Evolutionary conservation across 1,140 invertebrate species (phyloP), one percentile per base, ranked within the genome.

Genomic region (Cherax destructor): DNA sequence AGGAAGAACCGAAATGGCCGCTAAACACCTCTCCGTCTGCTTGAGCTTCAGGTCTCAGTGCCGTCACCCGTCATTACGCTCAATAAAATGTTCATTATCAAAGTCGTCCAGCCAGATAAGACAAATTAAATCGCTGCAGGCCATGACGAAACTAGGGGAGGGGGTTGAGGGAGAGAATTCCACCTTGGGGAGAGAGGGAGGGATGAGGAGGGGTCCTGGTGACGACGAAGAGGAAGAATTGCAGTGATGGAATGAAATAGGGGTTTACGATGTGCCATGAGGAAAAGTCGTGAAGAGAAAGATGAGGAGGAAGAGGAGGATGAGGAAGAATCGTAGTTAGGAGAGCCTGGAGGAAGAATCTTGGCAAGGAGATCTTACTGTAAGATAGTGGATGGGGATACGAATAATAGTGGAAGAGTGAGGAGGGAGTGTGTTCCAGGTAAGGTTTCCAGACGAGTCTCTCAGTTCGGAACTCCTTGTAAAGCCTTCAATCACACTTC

Each of bases 11-110:
- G 16, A 16, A 65, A 65, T 65, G 61, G 61, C 11, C 61, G 61
- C 10, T 65, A 65, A 21, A 65, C 61, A 16, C 5, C n/a, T 21
- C n/a, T 4, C n/a, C n/a, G 69, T 13, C 69, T 24, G 69, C n/a
- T 47, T 74, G 69, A 52, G 65, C 69, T 30, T 61, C 49, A 47
- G 72, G 9, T 13, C 24, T 21, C 24, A 41, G 30, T 78, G 16
- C 30, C 72, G 50, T 86, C 56, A 86, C 72, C 72, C 76, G 85
- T 86, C 76, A 86, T 86, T 86, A 86, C 24, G 76, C 50, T n/a
- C 74, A 86, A 86, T 78, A 86, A 76, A 86, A 77, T 59, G 85
- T 77, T 86, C 72, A 86, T 86, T 77, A 86, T 86, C 49, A 61
- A 56, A 86, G 83, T 47, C 83, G 85, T 78, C 50, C n/a, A 52